Percentiles rank a stretch among this genome's conserved stretches.
These are phyloP conservation scores for Oxygymnocypris stewartii DNA, from an alignment of 2,113 vertebrate genomes.

Conservation along the genomic window DNA sequence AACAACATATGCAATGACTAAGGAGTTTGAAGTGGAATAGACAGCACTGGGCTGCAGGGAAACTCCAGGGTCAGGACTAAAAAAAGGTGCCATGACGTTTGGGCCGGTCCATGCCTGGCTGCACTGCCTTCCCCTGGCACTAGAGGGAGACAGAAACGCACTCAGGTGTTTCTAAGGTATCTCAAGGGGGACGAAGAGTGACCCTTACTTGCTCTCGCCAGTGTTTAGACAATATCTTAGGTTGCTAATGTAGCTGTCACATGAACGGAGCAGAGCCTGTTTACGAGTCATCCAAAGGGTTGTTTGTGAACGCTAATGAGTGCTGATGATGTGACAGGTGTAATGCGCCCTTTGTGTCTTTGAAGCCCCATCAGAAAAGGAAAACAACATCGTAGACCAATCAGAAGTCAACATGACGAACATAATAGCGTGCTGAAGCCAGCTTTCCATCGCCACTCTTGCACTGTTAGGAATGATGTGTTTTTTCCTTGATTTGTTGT, in stretches of 20 bases:
- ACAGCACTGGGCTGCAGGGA: slow-evolving; percentile 76
- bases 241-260: neutral
- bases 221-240: neutral
- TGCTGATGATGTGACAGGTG: slow-evolving; percentile 40
- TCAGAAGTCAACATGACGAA: slow-evolving; percentile 13
- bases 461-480: slow-evolving; percentile 22
- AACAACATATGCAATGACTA: slow-evolving; percentile 79
- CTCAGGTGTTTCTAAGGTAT: slow-evolving; percentile 6
- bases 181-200: neutral
- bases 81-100: slow-evolving; percentile 77
- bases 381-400: slow-evolving; percentile 41
- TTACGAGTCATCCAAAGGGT: slow-evolving; percentile 1
- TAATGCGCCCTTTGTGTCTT: slow-evolving; percentile 6
- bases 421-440: slow-evolving; percentile 7
- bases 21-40: slow-evolving; percentile 72
- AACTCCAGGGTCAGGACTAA: slow-evolving; percentile 80
- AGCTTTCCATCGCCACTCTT: slow-evolving; percentile 27
- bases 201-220: slow-evolving; percentile 21
- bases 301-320: slow-evolving; percentile 12
- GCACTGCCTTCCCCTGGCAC: slow-evolving; percentile 62
- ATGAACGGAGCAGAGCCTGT: slow-evolving; percentile 25
- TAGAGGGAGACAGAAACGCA: slow-evolving; percentile 70
- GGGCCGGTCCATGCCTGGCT: slow-evolving; percentile 41
- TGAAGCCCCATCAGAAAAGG: slow-evolving; percentile 16
- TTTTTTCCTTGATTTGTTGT: slow-evolving; percentile 47